Base-by-base conservation (phyloP, 2,888 invertebrate genomes). In the Pogonocherus hispidulus region DNA sequence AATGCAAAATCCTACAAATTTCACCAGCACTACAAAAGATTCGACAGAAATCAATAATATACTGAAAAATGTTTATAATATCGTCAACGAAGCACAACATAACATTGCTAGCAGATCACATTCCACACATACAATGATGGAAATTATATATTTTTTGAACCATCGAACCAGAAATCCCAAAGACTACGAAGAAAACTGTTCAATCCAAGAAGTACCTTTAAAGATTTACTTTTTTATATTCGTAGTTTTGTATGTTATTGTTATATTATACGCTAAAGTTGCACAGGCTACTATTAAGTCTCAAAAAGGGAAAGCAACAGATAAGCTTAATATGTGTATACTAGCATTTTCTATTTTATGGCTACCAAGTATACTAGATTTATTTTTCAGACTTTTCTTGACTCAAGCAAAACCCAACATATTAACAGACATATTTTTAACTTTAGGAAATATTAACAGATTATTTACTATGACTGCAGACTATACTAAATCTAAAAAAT, bases 341-440 rank as follows among this genome's bases (percentile, higher is more conserved):
- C 63, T 76, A n/a, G 70, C 71, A 19, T 82, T 82, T 63, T 71
- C 73, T n/a, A 51, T 75, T 19, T 67, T 82, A 47, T 85, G 85
- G 85, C 70, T 84, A 67, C 84, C 84, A n/a, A 77, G 77, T 55
- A 73, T 83, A 32, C 52, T 82, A 18, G 83, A 84, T 68, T 63
- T 81, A 63, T 79, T 83, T 72, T 70, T 72, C 20, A 77, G 83
- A 67, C 78, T 76, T n/a, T 83, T 80, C 75, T 71, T 85, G 41
- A 69, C 75, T 6, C 65, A 80, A 41, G 67, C 63, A 23, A 69
- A 69, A 35, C 75, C 81, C 19, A 78, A 75, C 67, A 22, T 81
- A 16, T 41, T 80, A 6, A 77, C 81, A 23, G 80, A 82, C 56
- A 32, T 80, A 11, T 74, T 82, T 63, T 73, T 83, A 63, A 71